These are phyloP conservation scores for Podiceps cristatus DNA, from an alignment of 2,113 vertebrate species.

Conservation along the genomic window DNA sequence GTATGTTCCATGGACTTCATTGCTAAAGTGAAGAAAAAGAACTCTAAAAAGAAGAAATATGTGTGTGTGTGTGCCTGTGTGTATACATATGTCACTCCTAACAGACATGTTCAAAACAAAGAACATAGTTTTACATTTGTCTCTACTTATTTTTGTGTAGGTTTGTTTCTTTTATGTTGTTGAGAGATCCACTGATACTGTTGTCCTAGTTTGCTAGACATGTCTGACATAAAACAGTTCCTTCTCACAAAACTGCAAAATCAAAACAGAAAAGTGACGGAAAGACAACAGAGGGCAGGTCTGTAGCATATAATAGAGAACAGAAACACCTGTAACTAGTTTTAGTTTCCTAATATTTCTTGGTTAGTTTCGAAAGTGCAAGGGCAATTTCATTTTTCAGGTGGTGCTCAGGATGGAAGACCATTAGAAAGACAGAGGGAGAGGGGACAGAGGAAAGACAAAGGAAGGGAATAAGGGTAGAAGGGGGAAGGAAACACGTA, in stretches of 20 bases:
- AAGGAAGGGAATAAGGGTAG: not conserved
- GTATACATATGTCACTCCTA: not conserved
- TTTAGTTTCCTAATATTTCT: not conserved
- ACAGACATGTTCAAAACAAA: not conserved
- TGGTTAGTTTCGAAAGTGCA: not conserved
- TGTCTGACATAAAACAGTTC: not conserved
- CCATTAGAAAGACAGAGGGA: not conserved
- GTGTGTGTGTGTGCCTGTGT: not conserved
- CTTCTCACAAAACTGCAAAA: not conserved
- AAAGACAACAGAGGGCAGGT: not conserved
- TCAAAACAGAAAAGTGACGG: not conserved
- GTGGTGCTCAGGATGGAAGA: not conserved
- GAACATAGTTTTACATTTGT: slow-evolving; percentile 26
- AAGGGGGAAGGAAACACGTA: not conserved
- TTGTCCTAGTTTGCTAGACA: not conserved
- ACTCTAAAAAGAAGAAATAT: not conserved
- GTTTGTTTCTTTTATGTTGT: slow-evolving; percentile 14
- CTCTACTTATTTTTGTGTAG: not conserved
- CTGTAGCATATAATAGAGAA: not conserved
- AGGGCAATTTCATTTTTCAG: not conserved
- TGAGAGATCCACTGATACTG: not conserved
- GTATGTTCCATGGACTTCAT: slow-evolving; percentile 81
- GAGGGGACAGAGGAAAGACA: not conserved
- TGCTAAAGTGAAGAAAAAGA: slow-evolving; percentile 52
- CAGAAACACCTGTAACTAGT: not conserved